Base-by-base conservation (phyloP, 2,888 invertebrate species). In the Sympetrum striolatum region DNA sequence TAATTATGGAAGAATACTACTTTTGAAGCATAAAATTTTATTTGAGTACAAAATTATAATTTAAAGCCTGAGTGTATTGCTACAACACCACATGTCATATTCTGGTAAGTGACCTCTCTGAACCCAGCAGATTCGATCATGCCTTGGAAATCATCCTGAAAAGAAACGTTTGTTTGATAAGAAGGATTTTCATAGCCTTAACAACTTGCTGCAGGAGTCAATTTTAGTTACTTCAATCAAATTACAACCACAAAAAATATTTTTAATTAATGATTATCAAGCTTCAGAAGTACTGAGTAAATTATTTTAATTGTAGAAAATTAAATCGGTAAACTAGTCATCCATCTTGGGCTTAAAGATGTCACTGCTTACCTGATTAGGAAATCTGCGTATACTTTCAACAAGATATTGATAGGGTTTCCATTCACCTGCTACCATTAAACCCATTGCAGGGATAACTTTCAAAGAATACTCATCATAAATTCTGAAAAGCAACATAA, bases 381-480 rank as follows among this genome's bases (percentile, higher is more conserved):
- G 99, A 94, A 99, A 99, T 93, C 97, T 96, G 64, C 99, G 95
- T 92, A 99, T 99, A 94, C 99, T 99, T 94, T 99, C 99, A 0
- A 99, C 99, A 80, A 99, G 95, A 94, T 99, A 99, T 94, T 99
- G 98, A 95, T 99, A 99, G 0, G 99, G 97, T 91, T 98, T 96
- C 98, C 98, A 99, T 94, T 99, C 98, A 3, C 98, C 97, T 6
- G 98, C 97, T 64, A 99, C 95, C 79, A 99, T 94, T 93, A 98
- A 98, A 0, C 99, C 99, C 95, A 99, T 95, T 1, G 98, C 98
- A 12, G 99, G 99, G 93, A 99, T 99, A 91, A 99, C 96, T 96
- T 99, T 97, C 94, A 99, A 99, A 48, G 99, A 99, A 94, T 99
- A 99, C 93, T 97, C 96, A 94, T 99, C 99, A 94, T 99, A 99